Evolutionary conservation across 2,888 invertebrate species (phyloP).

Genomic region (Sepiola atlantica): DNA sequence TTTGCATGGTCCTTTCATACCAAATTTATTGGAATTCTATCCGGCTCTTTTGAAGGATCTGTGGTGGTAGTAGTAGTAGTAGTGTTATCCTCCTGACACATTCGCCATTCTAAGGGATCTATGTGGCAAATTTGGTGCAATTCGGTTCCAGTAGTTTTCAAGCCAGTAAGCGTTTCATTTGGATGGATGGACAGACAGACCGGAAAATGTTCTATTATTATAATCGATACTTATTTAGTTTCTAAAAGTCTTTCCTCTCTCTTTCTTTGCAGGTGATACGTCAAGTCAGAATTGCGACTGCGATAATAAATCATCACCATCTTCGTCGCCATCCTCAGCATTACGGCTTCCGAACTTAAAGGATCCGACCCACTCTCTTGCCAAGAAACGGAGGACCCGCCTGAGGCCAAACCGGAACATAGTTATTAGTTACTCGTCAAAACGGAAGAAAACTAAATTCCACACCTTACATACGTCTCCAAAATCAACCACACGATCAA

Average conservation of each 20-base stretch:
- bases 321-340: slow-evolving; percentile 45
- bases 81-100: too few species aligned
- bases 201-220: too few species aligned
- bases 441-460: slow-evolving; percentile 46
- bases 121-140: too few species aligned
- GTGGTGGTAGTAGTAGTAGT: too few species aligned
- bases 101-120: too few species aligned
- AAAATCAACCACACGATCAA: neutral
- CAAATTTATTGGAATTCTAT: too few species aligned
- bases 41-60: too few species aligned
- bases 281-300: slow-evolving; percentile 45
- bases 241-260: neutral
- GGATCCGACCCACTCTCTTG: slow-evolving; percentile 39
- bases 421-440: slow-evolving; percentile 46
- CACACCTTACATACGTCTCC: slow-evolving; percentile 23
- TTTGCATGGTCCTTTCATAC: too few species aligned
- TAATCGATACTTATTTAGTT: too few species aligned
- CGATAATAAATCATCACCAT: slow-evolving; percentile 39
- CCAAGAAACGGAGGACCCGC: slow-evolving; percentile 41
- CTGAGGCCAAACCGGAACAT: slow-evolving; percentile 40
- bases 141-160: too few species aligned
- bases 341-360: slow-evolving; percentile 37
- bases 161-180: too few species aligned
- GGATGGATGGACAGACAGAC: too few species aligned
- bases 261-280: slow-evolving; percentile 40